Conservation (phyloP, 1,140 invertebrate genomes). For the Heliconius nattereri region DNA sequence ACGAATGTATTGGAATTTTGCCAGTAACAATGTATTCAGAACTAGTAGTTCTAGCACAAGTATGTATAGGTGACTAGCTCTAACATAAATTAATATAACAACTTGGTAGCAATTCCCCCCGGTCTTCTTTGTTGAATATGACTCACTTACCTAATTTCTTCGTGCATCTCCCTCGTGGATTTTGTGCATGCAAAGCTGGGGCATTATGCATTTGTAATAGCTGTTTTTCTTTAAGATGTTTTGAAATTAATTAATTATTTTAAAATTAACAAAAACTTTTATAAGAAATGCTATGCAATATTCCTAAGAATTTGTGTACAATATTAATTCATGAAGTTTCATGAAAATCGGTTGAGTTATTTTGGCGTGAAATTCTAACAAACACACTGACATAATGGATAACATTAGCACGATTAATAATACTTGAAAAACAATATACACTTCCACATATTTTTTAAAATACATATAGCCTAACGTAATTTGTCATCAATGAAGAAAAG, state of each 20-base stretch:
- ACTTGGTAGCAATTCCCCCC: conserved; percentile 22
- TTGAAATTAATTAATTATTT: not conserved
- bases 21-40: conserved; percentile 33
- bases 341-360: no score
- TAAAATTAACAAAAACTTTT: no score
- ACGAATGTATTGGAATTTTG: conserved; percentile 40
- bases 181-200: conserved; percentile 6
- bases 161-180: conserved; percentile 19
- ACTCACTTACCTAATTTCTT: conserved; percentile 31
- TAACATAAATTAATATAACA: conserved; percentile 38
- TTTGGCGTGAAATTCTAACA: no score
- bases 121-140: conserved; percentile 33
- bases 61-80: conserved; percentile 12
- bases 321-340: no score
- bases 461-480: no score
- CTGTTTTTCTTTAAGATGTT: not conserved
- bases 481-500: no score
- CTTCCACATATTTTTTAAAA: no score
- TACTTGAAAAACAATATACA: no score
- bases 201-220: conserved; percentile 17
- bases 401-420: no score
- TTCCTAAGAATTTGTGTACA: no score
- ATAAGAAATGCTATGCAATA: no score
- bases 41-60: conserved; percentile 16
- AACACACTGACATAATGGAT: no score